Evolutionary conservation across 2,797 vertebrate species (phyloP), one percentile per base, ranked within the genome.

Genomic region (Enteromius radiatus): DNA sequence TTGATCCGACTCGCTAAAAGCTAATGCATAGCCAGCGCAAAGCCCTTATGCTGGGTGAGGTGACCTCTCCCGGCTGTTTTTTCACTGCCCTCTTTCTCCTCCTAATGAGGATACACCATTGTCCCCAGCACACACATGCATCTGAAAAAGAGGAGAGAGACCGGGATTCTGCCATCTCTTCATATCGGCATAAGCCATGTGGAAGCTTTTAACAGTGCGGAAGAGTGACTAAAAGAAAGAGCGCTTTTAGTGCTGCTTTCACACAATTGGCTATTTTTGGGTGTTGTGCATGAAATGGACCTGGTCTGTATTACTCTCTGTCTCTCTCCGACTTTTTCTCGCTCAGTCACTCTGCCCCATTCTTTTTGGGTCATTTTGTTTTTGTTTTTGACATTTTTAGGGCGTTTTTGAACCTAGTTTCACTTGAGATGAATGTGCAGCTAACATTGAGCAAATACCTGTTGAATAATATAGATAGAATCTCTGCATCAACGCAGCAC

Each of bases 1-100:
- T 95, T 94, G 91, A 94, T 94, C 92, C 92, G 93, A 93, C 92
- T 93, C 94, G 92, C 94, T 96, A 96, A 95, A 96, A 96, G 95
- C 95, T 96, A 95, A 96, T 95, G 94, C 94, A 93, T 87, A 92
- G 93, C 90, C 90, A 86, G 90, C 91, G 89, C 92, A 92, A 93
- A 93, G 94, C 93, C 91, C 67, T 91, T 93, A 92, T 92, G 89
- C 89, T 88, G 85, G 90, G 90, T 92, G 90, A 89, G 88, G 92
- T 92, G 93, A 87, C 86, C 86, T 84, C 84, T 86, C 41, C 41
- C n/a, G 45, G 41, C 67, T 76, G 33, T 85, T 86, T 74, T 69
- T 84, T 83, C 80, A 45, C 82, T 86, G 77, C 56, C 78, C 80
- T 83, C 86, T 68, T 81, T 83, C 81, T 84, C 45, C 49, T 85